Evolutionary conservation across 1,140 invertebrate genomes (phyloP), one percentile per base, ranked within the genome.

Genomic region (Prorops nasuta): DNA sequence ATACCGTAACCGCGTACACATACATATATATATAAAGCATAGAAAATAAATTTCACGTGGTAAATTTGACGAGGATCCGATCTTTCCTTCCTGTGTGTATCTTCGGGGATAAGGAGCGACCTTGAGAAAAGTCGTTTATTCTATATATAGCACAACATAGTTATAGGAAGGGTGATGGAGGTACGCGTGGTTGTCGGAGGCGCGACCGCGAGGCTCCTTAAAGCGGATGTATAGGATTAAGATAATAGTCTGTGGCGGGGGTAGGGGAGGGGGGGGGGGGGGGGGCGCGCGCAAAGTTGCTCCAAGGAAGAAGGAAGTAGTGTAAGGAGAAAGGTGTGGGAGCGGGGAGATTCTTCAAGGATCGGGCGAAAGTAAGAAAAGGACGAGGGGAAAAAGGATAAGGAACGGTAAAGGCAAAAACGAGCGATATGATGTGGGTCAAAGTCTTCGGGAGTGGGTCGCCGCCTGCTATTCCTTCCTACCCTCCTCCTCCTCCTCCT

Each of bases 211-310:
- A 44, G 46, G 49, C 28, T 54, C 65, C 66, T 70, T 70, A 70
- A 70, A 70, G 67, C 62, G 64, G 67, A 69, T 68, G 66, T 70
- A 69, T 67, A 62, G 64, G 67, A 69, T 69, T 70, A 70, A 70
- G 67, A 70, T 70, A 67, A 70, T 70, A 67, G 66, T 68, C 66
- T 65, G 58, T 31, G 47, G 49, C 36, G 28, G 20, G 34, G 14
- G 16, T 31, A 32, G 42, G 42, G 31, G 17, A 44, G 31, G 34
- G 39, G 31, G 22, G 18, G 2, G n/a, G 44, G 12, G 15, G 12
- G n/a, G 17, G 18, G 35, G 44, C 7, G 15, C 16, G 18, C 40
- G 10, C 6, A 28, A 18, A 40, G 35, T n/a, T n/a, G n/a, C n/a
- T n/a, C n/a, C n/a, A n/a, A 37, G 49, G 54, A 51, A 49, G 55